These are phyloP conservation scores for Melitaea cinxia DNA, from an alignment of 1,140 invertebrate species.

Conservation along the genomic window DNA sequence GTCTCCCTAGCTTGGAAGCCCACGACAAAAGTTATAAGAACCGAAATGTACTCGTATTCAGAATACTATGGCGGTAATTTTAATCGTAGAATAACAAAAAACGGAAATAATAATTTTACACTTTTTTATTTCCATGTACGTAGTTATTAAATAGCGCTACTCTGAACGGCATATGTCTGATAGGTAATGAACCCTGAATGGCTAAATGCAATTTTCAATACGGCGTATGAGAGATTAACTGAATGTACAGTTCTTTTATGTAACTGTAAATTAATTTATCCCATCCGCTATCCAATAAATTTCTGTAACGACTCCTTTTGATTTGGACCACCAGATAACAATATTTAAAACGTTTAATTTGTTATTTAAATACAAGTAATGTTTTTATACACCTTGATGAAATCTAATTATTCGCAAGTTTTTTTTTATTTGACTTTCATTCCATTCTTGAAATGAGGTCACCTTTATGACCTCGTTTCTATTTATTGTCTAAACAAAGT, in stretches of 20 bases:
- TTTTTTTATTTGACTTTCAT: not conserved
- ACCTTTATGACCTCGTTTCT: constrained; percentile 24
- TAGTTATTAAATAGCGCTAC: not conserved
- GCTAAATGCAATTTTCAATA: constrained; percentile 39
- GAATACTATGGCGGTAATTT: too few species aligned
- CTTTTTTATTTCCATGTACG: not conserved
- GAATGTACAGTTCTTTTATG: constrained; percentile 11
- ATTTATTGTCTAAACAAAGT: constrained; percentile 25
- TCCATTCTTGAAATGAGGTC: constrained; percentile 11
- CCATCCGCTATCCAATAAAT: constrained; percentile 5
- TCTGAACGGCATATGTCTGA: constrained; percentile 34
- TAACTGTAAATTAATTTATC: constrained; percentile 23
- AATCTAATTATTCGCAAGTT: not conserved
- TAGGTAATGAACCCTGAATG: constrained; percentile 46
- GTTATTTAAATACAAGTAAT: too few species aligned
- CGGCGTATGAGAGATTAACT: constrained; percentile 5
- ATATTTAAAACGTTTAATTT: not conserved
- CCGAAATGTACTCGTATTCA: not conserved
- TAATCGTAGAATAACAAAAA: not conserved
- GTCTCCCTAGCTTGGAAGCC: constrained; percentile 23
- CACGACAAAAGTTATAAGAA: not conserved
- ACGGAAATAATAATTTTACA: too few species aligned
- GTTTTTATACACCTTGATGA: not conserved
- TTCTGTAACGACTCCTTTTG: constrained; percentile 8
- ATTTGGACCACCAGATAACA: not conserved